Base-by-base conservation (phyloP, 64 coral and sea anemone genomes). In the Catalaphyllia jardinei region DNA sequence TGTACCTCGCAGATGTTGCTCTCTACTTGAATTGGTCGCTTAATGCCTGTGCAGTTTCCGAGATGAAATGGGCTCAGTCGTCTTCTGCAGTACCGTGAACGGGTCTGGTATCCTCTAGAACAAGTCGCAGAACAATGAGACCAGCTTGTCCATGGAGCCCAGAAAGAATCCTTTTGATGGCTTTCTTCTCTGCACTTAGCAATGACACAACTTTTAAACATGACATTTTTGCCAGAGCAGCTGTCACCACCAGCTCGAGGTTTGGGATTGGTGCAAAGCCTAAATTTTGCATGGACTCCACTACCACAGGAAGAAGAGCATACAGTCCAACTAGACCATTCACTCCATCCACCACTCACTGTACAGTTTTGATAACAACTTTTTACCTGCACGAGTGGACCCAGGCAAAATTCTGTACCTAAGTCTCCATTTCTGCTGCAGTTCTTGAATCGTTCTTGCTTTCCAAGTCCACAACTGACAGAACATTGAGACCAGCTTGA, bases 101-200 rank as follows among this genome's bases (percentile, higher is more conserved):
- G 91, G 51, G 93, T 87, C 67, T 87, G 95, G 62, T 97, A 82
- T 75, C 95, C 95, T 38, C 52, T 89, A 57, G 86, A 86, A 20
- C 95, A 97, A n/a, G 82, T 91, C 33, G 88, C 62, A n/a, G 95
- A 97, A 77, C 95, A 97, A 14, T 77, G 65, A 10, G 92, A 89
- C 95, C 95, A 97, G 19, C 85, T 61, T 74, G 79, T 88, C 95
- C 95, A 97, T 24, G 71, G 71, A 64, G 90, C 88, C 95, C 91
- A 97, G 16, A 78, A 80, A 4, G 90, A 71, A 38, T 97, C 64
- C 20, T 61, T 65, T 25, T 63, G 10, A 59, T 89, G 88, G 12
- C 13, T 69, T 24, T 86, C 31, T 22, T 82, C 31, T 62, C 15
- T 62, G 29, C 90, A 92, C 42, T n/a, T 33, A 24, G 27, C 24